Evolutionary conservation across 2,113 vertebrate species (phyloP).

Genomic region (Ellobius talpinus): DNA sequence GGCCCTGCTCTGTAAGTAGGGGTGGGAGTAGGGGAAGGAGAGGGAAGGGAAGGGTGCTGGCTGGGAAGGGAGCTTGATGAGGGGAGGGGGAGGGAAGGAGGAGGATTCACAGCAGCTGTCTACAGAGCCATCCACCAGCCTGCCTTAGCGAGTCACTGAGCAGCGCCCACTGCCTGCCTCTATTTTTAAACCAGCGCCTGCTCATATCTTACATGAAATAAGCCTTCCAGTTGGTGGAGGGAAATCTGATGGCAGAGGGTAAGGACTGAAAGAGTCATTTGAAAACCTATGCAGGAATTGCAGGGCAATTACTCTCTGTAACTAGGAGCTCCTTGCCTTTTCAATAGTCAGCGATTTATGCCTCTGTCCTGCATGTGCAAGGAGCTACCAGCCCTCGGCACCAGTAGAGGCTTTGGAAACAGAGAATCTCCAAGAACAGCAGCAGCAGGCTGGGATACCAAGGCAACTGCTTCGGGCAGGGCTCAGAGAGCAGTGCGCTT

Average conservation of each 20-base stretch:
- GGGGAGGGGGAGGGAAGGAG: too few relatives aligned
- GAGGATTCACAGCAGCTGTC: conserved; percentile 58
- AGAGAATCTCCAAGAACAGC: background rate
- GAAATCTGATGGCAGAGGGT: conserved; percentile 47
- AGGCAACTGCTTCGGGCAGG: background rate
- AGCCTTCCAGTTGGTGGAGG: conserved; percentile 75
- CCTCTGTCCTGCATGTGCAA: too few relatives aligned
- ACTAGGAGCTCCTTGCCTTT: background rate
- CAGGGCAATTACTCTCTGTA: background rate
- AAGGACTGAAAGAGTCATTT: background rate
- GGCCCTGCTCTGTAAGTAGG: background rate
- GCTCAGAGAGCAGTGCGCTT: background rate
- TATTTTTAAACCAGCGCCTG: conserved; percentile 87
- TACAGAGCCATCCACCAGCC: conserved; percentile 68
- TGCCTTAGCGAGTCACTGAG: conserved; percentile 80
- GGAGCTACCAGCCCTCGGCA: too few relatives aligned
- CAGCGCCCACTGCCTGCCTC: conserved; percentile 79
- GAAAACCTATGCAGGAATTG: conserved; percentile 54
- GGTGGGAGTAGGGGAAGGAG: rapidly evolving
- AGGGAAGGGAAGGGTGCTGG: rapidly evolving
- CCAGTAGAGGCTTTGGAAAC: background rate
- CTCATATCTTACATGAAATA: conserved; percentile 82
- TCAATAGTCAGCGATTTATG: background rate
- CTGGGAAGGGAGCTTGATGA: rapidly evolving
- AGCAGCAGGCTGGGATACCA: background rate